Conservation (phyloP, 2,888 invertebrate species). For the Selenia dentaria region DNA sequence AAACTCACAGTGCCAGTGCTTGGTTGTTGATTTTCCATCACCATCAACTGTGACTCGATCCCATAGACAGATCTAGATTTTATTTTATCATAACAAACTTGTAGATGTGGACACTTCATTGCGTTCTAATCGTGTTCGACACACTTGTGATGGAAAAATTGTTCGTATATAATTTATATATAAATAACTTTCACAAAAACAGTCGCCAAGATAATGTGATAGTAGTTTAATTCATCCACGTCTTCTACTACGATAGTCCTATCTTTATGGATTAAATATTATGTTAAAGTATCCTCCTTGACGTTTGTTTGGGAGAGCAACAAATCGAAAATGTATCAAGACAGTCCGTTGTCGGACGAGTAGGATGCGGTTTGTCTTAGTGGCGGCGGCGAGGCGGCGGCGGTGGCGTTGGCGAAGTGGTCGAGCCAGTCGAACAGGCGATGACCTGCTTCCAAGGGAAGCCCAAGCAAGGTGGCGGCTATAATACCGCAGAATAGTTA, state of each 20-base stretch:
- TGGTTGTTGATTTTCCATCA: too few species aligned
- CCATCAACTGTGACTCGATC: too few species aligned
- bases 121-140: slow-evolving; percentile 2
- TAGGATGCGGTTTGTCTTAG: slow-evolving; percentile 57
- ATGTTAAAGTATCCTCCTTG: not conserved
- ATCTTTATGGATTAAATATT: too few species aligned
- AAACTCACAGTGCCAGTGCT: too few species aligned
- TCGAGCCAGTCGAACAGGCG: slow-evolving; percentile 64
- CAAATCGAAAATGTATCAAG: slow-evolving; percentile 20
- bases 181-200: slow-evolving; percentile 6
- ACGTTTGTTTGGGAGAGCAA: slow-evolving; percentile 2
- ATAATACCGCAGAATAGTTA: not conserved
- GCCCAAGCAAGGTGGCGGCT: slow-evolving; percentile 44
- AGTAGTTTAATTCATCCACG: too few species aligned
- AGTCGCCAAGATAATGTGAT: not conserved
- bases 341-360: slow-evolving; percentile 35
- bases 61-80: too few species aligned
- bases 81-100: not conserved
- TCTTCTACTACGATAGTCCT: too few species aligned
- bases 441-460: slow-evolving; percentile 79
- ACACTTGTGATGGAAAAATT: slow-evolving; percentile 1
- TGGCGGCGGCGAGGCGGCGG: slow-evolving; percentile 43
- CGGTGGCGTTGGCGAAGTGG: slow-evolving; percentile 55
- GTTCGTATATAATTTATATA: too few species aligned
- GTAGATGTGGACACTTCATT: slow-evolving; percentile 5